These are phyloP conservation scores for Apamea crenata DNA, from an alignment of 2,888 invertebrate genomes.

Conservation along the genomic window DNA sequence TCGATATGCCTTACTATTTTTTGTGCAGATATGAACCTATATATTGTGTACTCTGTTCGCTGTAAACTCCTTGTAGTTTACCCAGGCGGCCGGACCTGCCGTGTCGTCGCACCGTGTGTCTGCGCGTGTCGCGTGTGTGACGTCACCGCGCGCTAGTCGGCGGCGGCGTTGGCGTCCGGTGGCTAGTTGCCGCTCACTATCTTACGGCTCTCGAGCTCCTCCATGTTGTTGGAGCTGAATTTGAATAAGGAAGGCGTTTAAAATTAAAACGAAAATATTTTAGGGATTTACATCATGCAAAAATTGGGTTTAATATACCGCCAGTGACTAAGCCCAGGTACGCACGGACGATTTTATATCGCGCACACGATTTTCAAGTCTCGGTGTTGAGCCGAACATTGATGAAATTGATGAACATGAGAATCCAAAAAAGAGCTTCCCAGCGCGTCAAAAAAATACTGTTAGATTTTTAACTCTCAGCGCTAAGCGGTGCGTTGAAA, in stretches of 20 bases:
- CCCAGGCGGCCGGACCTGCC: conserved; percentile 26
- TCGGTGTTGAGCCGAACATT: neutral
- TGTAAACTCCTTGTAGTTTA: conserved; percentile 3
- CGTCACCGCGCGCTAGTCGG: conserved; percentile 66
- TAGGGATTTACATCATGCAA: neutral
- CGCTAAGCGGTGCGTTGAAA: too few relatives aligned
- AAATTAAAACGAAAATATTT: neutral
- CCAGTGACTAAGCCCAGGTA: neutral
- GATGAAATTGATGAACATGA: neutral
- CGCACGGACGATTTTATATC: too few relatives aligned
- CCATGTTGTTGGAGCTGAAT: conserved; percentile 87
- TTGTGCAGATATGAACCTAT: conserved; percentile 33
- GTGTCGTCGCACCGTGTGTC: conserved; percentile 49
- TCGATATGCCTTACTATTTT: conserved; percentile 10
- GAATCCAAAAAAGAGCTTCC: neutral
- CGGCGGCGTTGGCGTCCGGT: conserved; percentile 66
- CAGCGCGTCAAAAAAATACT: too few relatives aligned
- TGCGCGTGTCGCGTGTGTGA: conserved; percentile 43
- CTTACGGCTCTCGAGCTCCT: conserved; percentile 88
- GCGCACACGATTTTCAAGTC: too few relatives aligned
- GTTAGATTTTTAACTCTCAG: too few relatives aligned
- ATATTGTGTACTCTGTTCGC: conserved; percentile 11
- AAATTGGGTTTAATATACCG: neutral
- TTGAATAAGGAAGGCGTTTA: neutral
- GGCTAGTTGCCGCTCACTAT: conserved; percentile 89